Base-by-base conservation (phyloP, 2,113 vertebrate species). In the Chauna torquata region DNA sequence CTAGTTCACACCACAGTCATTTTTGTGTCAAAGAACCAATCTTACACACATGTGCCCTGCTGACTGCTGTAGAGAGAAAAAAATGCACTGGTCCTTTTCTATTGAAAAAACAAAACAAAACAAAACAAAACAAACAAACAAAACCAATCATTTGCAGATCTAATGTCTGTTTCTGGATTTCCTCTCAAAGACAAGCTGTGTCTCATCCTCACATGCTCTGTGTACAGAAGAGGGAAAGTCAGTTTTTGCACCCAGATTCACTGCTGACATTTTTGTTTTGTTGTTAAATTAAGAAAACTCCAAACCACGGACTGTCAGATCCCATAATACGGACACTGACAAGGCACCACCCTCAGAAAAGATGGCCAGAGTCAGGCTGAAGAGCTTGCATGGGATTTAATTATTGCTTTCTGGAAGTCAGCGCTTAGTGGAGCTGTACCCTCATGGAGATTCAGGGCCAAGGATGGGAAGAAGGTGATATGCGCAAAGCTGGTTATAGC, bases 281-380 rank as follows among this genome's bases (percentile, higher is more conserved):
- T 92, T 89, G 45, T 82, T 91, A 78, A 66, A 57, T 90, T 34
- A 94, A 97, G 85, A 96, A 97, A 96, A 92, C 52, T 91, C 50
- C 92, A 68, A 97, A 91, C 77, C 61, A 75, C 71, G 86, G 71
- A 70, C 66, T 78, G 84, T 96, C 90, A 88, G 62, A 78, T 76
- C 86, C 54, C 82, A 83, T 40, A 59, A 81, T 49, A 95, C 45
- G 88, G 47, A 80, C 70, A 59, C 88, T 92, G 89, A 94, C 82
- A 91, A 83, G 82, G 14, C 47, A 25, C 4, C 2, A 11, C 36
- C 17, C 5, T 52, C 40, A 89, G 71, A 78, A 36, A 58, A 3
- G 2, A 49, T 4, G 32, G 79, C 44, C 24, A 81, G 62, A 86
- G 86, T 65, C 85, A 78, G 68, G 36, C 17, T 72, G 64, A 82